phyloP scores from a whole-genome alignment of 2,113 vertebrate species.

The Thamnaconus septentrionalis region DNA sequence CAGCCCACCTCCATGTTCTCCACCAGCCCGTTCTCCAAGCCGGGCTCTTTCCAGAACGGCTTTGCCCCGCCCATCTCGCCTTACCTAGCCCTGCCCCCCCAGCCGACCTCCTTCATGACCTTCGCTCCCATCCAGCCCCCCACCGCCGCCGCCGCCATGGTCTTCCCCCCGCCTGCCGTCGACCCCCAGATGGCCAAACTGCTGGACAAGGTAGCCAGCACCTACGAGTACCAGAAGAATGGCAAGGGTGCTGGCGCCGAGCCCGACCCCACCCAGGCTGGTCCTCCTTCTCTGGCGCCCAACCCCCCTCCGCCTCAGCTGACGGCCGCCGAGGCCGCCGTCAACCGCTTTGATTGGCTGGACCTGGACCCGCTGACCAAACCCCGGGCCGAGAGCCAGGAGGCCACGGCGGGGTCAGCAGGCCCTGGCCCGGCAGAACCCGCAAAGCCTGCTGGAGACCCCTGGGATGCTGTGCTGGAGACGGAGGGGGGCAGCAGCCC shows the following conservation, averaged over 20 bases:
- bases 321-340: slow-evolving; percentile 59
- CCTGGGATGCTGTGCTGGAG: slow-evolving; percentile 96
- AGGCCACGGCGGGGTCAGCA: slow-evolving; percentile 47
- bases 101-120: slow-evolving; percentile 80
- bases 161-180: slow-evolving; percentile 77
- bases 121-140: slow-evolving; percentile 79
- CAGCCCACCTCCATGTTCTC: slow-evolving; percentile 78
- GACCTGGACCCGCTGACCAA: slow-evolving; percentile 95
- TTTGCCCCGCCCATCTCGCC: slow-evolving; percentile 77
- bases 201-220: slow-evolving; percentile 96
- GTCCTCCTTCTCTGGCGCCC: slow-evolving; percentile 67
- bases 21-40: slow-evolving; percentile 81
- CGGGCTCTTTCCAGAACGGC: slow-evolving; percentile 88
- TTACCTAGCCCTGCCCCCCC: slow-evolving; percentile 78
- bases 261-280: slow-evolving; percentile 67
- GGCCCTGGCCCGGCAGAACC: slow-evolving; percentile 38
- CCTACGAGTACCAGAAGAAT: slow-evolving; percentile 92
- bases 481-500: slow-evolving; percentile 72
- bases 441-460: slow-evolving; percentile 80
- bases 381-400: slow-evolving; percentile 81
- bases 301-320: slow-evolving; percentile 68
- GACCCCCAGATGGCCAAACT: slow-evolving; percentile 92
- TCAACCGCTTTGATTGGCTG: slow-evolving; percentile 91
- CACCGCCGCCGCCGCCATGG: slow-evolving; percentile 69
- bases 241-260: slow-evolving; percentile 82